Evolutionary conservation across 2,797 vertebrate species (phyloP).

Genomic region (Sandelia bainsii): DNA sequence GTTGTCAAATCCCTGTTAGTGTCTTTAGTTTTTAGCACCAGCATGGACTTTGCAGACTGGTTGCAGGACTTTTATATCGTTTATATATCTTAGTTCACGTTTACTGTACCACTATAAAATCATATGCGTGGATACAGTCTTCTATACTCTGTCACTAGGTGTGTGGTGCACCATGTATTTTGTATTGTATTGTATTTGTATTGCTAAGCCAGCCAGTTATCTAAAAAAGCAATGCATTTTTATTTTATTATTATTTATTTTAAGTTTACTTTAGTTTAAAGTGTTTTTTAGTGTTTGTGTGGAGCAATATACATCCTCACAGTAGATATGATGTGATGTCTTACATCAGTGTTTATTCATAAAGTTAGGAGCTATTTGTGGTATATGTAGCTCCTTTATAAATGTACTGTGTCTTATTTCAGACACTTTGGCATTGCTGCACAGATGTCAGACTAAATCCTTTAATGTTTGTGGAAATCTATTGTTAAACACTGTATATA

Average conservation of each 20-base stretch:
- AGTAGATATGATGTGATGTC: neutral
- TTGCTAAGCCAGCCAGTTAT: no score
- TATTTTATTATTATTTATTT: neutral
- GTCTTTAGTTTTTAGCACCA: constrained; percentile 22
- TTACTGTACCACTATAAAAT: neutral
- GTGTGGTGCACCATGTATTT: neutral
- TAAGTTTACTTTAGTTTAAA: no score
- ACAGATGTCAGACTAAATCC: neutral
- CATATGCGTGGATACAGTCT: neutral
- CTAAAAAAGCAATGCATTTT: neutral
- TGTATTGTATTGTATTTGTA: no score
- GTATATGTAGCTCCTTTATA: neutral
- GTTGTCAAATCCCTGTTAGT: constrained; percentile 34
- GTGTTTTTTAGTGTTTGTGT: no score
- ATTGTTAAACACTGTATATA: no score
- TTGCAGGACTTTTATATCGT: no score
- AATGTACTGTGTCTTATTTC: neutral
- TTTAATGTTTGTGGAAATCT: no score
- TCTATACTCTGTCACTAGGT: neutral
- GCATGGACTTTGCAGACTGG: neutral
- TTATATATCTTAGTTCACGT: no score
- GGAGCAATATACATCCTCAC: no score
- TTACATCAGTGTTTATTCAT: constrained; percentile 7
- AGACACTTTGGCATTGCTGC: constrained; percentile 17
- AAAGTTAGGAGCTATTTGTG: neutral